phyloP scores from a whole-genome alignment of 2,888 invertebrate genomes.

The Nebria brevicollis region DNA sequence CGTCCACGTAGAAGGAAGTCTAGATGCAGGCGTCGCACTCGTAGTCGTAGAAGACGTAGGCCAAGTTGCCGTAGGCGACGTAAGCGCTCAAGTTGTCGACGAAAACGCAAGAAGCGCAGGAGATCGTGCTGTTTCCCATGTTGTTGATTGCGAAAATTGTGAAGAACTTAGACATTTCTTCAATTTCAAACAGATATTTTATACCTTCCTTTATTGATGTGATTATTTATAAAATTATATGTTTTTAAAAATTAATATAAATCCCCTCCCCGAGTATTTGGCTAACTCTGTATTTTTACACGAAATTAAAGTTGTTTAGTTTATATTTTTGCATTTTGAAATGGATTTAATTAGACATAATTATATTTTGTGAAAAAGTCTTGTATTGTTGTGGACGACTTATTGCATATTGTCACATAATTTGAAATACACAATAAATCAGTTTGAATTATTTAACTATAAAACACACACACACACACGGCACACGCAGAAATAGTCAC shows the following conservation, averaged over 20 bases:
- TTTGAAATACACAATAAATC: slow-evolving; percentile 17
- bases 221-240: too few species aligned
- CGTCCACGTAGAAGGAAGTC: neutral
- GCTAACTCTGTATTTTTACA: neutral
- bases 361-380: slow-evolving; percentile 8
- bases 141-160: neutral
- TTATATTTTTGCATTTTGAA: neutral
- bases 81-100: neutral
- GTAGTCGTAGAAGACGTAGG: slow-evolving; percentile 2
- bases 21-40: neutral
- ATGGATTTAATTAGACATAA: neutral
- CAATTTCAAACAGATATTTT: neutral
- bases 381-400: slow-evolving; percentile 10
- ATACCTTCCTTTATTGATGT: neutral
- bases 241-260: neutral
- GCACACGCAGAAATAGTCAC: slow-evolving; percentile 16
- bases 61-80: neutral
- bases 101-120: neutral
- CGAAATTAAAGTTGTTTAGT: neutral
- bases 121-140: slow-evolving; percentile 3
- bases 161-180: too few species aligned
- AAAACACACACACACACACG: slow-evolving; percentile 10
- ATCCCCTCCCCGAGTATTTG: neutral
- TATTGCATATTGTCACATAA: neutral
- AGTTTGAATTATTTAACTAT: neutral